Base-by-base conservation (phyloP, 1,140 invertebrate species). In the Drosophila trapezifrons region DNA sequence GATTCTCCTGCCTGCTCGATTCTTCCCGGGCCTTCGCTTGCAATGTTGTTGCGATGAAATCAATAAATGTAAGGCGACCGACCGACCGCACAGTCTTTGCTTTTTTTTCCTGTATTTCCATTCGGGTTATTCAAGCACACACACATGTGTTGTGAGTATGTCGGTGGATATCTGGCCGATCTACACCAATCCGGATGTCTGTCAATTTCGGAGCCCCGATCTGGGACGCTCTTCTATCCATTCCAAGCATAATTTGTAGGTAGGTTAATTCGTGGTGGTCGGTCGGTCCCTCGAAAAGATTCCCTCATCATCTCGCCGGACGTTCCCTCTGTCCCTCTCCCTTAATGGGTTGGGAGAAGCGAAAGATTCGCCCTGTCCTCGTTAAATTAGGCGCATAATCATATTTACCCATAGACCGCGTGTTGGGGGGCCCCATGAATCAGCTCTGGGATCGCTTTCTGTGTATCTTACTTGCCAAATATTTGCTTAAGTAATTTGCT, bases 191-290 rank as follows among this genome's bases (percentile, higher is more conserved):
- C 83, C 83, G 83, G 79, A 87, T 87, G 83, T 66, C 59, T 74
- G 67, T 47, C 67, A 66, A 46, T 54, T 51, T 77, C 65, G 62
- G 57, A 54, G 2, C 67, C 63, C 65, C 35, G 40, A 55, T 52
- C 56, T 51, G 56, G 40, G 45, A 43, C 35, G 64, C 74, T 77
- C 72, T 64, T 70, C 64, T 83, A 82, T 73, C 77, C 82, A 72
- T 51, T 60, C 67, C 42, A 66, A 55, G 65, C 74, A 22, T 86
- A 81, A 81, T 83, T 79, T 83, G 71, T 87, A 86, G 82, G 83
- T 87, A 81, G 83, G 66, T 87, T 89, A 80, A 89, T 79, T 83
- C 83, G 60, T 32, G 83, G 83, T 87, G 83, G 83, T 87, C 83
- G 47, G 55, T 46, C 32, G 83, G 83, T 87, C 79, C 52, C 69